Conservation (phyloP, 2,113 vertebrate genomes). For the Triplophysa rosa region DNA sequence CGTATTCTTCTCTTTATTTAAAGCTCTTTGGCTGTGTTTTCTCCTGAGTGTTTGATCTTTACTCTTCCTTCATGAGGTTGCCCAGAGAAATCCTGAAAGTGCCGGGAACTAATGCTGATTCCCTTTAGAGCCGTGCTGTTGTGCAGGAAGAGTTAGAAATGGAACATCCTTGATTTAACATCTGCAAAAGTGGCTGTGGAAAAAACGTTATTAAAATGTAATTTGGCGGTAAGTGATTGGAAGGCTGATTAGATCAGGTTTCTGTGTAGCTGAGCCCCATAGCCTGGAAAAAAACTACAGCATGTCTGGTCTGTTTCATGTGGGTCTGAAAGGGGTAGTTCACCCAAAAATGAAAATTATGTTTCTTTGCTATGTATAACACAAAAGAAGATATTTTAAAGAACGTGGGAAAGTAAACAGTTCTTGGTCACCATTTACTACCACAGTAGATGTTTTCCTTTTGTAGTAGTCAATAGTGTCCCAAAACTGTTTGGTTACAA, state of each 20-base stretch:
- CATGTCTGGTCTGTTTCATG: constrained; percentile 46
- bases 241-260: constrained; percentile 55
- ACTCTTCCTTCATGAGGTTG: constrained; percentile 2
- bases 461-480: no score
- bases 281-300: constrained; percentile 51
- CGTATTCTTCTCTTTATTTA: not conserved
- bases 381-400: no score
- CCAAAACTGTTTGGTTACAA: no score
- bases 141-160: constrained; percentile 15
- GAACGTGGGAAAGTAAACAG: no score
- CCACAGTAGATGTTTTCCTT: no score
- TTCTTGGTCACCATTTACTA: no score
- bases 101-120: constrained; percentile 15
- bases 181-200: constrained; percentile 36
- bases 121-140: constrained; percentile 6
- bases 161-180: constrained; percentile 46
- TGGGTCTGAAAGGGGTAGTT: not conserved
- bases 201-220: constrained; percentile 57
- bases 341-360: no score
- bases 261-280: constrained; percentile 42
- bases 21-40: not conserved
- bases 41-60: constrained; percentile 1
- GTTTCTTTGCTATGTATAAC: no score
- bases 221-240: constrained; percentile 56
- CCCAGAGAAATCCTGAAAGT: not conserved